phyloP scores from a whole-genome alignment of 2,797 vertebrate species.

The Tapirus indicus region DNA sequence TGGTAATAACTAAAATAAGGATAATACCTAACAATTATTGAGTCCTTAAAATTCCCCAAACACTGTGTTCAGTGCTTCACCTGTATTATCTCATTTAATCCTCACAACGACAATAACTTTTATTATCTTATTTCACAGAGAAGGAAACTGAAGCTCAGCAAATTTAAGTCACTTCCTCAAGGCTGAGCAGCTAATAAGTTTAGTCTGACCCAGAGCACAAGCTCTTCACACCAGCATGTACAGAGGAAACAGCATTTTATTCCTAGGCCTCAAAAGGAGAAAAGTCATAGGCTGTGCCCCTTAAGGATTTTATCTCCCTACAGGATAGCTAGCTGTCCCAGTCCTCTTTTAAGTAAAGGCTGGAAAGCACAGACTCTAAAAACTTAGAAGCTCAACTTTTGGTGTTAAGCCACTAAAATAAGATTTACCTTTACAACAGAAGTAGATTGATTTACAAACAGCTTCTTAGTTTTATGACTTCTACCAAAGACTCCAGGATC shows the following conservation, averaged over 20 bases:
- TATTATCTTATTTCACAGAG: background rate
- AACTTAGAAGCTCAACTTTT: slow-evolving; percentile 44
- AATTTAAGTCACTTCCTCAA: background rate
- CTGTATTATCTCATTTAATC: background rate
- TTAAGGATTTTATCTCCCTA: accelerated
- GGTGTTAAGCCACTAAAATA: slow-evolving; percentile 41
- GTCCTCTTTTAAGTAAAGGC: background rate
- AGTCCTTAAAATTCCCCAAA: background rate
- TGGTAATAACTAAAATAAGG: background rate
- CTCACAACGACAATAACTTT: background rate
- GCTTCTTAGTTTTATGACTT: slow-evolving; percentile 65
- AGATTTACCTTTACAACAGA: slow-evolving; percentile 49
- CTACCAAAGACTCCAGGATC: slow-evolving; percentile 43
- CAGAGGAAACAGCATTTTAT: background rate
- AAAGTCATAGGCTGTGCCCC: background rate
- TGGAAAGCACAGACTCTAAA: background rate
- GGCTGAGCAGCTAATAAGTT: background rate
- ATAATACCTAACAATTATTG: background rate
- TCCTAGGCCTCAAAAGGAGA: background rate
- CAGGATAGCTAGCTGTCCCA: background rate
- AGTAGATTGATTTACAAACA: slow-evolving; percentile 62
- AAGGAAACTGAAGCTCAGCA: background rate
- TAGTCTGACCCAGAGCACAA: background rate
- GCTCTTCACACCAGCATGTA: accelerated
- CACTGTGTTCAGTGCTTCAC: background rate